Conservation (phyloP, 2,888 invertebrate genomes). For the Meghimatium bilineatum region DNA sequence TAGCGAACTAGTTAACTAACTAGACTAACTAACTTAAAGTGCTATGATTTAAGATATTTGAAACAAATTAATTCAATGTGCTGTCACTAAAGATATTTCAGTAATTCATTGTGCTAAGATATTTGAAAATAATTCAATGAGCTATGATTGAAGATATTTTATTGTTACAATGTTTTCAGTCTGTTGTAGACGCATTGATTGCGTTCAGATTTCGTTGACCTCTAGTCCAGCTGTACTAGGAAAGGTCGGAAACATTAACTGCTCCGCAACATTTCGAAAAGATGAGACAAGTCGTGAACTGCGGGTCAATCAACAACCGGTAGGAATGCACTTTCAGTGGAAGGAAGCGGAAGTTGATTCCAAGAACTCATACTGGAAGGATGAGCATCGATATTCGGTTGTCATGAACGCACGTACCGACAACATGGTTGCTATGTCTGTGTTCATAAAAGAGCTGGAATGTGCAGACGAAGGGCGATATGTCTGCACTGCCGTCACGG, state of each 20-base stretch:
- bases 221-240: neutral
- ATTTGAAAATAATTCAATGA: too few species aligned
- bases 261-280: neutral
- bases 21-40: too few species aligned
- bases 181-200: neutral
- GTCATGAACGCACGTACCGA: neutral
- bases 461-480: neutral
- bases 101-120: too few species aligned
- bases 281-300: neutral
- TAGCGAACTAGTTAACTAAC: too few species aligned
- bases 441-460: neutral
- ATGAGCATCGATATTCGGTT: neutral
- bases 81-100: too few species aligned
- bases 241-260: neutral
- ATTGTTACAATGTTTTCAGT: neutral
- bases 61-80: too few species aligned
- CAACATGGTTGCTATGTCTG: neutral
- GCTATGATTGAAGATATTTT: too few species aligned
- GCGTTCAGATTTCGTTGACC: neutral
- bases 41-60: too few species aligned
- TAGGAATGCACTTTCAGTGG: neutral
- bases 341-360: neutral
- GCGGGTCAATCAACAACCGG: neutral
- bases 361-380: too few species aligned
- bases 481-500: neutral